Evolutionary conservation across 2,113 vertebrate genomes (phyloP).

Genomic region (Oryzias curvinotus): DNA sequence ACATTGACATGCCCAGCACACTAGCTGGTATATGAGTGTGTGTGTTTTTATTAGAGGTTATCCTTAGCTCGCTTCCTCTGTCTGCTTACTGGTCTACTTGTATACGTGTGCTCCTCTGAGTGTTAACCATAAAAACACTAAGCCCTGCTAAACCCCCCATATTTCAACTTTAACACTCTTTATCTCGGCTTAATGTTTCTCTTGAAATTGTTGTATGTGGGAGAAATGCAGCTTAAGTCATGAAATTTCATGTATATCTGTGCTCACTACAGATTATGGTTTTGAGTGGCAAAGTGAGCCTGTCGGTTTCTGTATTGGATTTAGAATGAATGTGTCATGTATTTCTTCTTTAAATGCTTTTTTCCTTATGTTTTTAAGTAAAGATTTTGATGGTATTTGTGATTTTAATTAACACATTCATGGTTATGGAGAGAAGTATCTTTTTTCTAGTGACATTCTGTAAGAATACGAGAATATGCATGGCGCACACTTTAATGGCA

Average conservation of each 20-base stretch:
- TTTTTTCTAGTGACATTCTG: no score
- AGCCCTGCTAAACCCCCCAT: slow-evolving; percentile 55
- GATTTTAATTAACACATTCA: no score
- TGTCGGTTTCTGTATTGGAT: slow-evolving; percentile 15
- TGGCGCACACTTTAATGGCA: no score
- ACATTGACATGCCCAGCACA: slow-evolving; percentile 23
- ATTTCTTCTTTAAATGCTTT: slow-evolving; percentile 2
- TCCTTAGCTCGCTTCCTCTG: slow-evolving; percentile 33
- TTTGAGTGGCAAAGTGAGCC: slow-evolving; percentile 7
- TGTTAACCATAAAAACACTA: slow-evolving; percentile 63
- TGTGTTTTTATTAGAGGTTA: slow-evolving; percentile 22
- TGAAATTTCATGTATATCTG: slow-evolving; percentile 27
- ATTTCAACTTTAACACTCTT: slow-evolving; percentile 54
- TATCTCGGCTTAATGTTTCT: slow-evolving; percentile 42
- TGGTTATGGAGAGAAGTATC: no score
- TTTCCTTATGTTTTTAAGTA: no score
- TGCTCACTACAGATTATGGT: neutral
- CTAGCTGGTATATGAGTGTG: neutral
- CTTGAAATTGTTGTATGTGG: slow-evolving; percentile 43
- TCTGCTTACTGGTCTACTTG: slow-evolving; percentile 39
- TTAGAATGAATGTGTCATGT: slow-evolving; percentile 26
- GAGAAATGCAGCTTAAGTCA: slow-evolving; percentile 41
- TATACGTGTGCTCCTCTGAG: slow-evolving; percentile 38
- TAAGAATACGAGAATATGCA: no score
- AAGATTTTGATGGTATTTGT: no score